These are phyloP conservation scores for Diarsia mendica DNA, from an alignment of 2,888 invertebrate species.

Conservation along the genomic window DNA sequence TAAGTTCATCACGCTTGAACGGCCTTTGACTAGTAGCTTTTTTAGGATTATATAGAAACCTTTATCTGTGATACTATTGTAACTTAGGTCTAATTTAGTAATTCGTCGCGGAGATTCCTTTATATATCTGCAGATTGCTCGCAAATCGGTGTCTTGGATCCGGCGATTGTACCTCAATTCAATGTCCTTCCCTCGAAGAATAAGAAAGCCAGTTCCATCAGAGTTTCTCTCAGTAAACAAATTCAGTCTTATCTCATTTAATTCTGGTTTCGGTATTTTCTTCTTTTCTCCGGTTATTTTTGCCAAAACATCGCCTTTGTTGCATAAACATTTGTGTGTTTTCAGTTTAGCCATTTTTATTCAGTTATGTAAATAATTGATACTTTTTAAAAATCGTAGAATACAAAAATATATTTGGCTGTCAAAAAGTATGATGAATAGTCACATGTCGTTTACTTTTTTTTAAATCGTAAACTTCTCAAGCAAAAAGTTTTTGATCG, in stretches of 20 bases:
- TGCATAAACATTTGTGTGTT: constrained; percentile 77
- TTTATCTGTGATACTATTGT: constrained; percentile 89
- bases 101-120: constrained; percentile 83
- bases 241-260: constrained; percentile 80
- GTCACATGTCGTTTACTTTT: background rate
- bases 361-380: background rate
- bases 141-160: constrained; percentile 86
- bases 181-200: constrained; percentile 89
- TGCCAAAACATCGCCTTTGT: constrained; percentile 71
- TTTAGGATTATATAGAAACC: constrained; percentile 86
- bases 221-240: constrained; percentile 89
- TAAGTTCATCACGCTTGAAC: constrained; percentile 87
- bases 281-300: constrained; percentile 74
- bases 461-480: background rate
- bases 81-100: constrained; percentile 87
- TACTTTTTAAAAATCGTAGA: background rate
- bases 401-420: constrained; percentile 10
- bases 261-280: constrained; percentile 61
- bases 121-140: constrained; percentile 87
- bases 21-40: constrained; percentile 81
- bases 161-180: constrained; percentile 83
- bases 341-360: constrained; percentile 14
- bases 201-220: constrained; percentile 87
- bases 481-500: constrained; percentile 16
- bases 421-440: constrained; percentile 23